Conservation (phyloP, 2,888 invertebrate species). For the Ichneumon xanthorius region DNA sequence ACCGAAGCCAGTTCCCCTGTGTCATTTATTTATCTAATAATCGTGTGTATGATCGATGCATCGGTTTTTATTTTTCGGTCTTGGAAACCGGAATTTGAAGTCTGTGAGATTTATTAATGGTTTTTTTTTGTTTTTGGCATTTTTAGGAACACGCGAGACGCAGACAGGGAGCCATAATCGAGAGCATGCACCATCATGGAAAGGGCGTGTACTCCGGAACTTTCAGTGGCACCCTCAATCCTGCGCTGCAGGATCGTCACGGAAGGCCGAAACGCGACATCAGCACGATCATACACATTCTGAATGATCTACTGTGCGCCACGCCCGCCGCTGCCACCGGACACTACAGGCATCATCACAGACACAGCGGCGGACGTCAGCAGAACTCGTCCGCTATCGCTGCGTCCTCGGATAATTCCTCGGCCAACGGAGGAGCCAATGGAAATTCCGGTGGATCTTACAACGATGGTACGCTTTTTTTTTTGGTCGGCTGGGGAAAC, state of each 20-base stretch:
- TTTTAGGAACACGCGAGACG: slow-evolving; percentile 83
- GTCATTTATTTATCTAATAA: slow-evolving; percentile 56
- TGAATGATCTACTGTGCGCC: slow-evolving; percentile 97
- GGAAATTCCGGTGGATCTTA: slow-evolving; percentile 74
- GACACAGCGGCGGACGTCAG: slow-evolving; percentile 78
- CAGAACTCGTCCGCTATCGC: slow-evolving; percentile 73
- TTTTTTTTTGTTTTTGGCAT: slow-evolving; percentile 25
- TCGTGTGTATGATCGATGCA: neutral
- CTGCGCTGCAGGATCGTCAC: slow-evolving; percentile 95
- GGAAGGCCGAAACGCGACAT: slow-evolving; percentile 97
- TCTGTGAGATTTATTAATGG: slow-evolving; percentile 14
- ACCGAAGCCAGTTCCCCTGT: slow-evolving; percentile 78
- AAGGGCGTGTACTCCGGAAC: slow-evolving; percentile 98
- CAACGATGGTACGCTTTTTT: slow-evolving; percentile 72
- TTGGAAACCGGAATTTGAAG: neutral
- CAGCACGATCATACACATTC: slow-evolving; percentile 97
- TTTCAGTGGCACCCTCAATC: slow-evolving; percentile 97
- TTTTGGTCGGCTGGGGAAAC: neutral
- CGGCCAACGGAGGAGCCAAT: slow-evolving; percentile 58
- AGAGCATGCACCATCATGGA: slow-evolving; percentile 96
- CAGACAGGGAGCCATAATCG: slow-evolving; percentile 92
- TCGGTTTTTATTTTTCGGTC: neutral
- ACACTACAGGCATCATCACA: slow-evolving; percentile 82
- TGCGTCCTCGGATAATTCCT: slow-evolving; percentile 62
- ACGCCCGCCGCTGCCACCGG: slow-evolving; percentile 87